Conservation (phyloP, 2,888 invertebrate species). For the Actias luna region DNA sequence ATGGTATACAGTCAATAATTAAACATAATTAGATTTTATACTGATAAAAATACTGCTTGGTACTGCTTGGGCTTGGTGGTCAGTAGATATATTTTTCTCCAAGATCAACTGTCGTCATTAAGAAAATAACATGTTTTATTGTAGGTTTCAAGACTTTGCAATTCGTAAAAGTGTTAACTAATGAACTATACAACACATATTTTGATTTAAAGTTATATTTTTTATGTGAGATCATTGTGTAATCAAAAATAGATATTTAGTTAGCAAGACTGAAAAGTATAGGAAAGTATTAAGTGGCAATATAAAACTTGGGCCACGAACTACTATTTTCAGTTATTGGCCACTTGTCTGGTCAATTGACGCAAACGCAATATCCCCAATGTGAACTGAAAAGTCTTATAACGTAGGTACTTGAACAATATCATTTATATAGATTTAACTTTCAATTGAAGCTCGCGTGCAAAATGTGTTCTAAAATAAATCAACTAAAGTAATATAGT, state of each 20-base stretch:
- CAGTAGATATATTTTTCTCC: no score
- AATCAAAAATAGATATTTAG: neutral
- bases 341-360: slow-evolving; percentile 64
- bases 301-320: slow-evolving; percentile 51
- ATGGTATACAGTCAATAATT: no score
- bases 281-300: slow-evolving; percentile 30
- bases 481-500: neutral
- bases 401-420: slow-evolving; percentile 7
- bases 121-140: no score
- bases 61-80: no score
- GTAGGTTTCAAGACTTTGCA: no score
- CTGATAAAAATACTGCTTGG: no score
- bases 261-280: slow-evolving; percentile 2
- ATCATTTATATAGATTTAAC: slow-evolving; percentile 21
- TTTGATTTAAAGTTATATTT: neutral
- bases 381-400: slow-evolving; percentile 47
- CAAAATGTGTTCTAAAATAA: neutral
- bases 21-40: no score
- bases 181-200: neutral
- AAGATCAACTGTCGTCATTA: no score
- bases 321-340: slow-evolving; percentile 55
- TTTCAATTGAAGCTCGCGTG: neutral
- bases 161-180: no score
- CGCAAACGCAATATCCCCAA: slow-evolving; percentile 67
- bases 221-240: neutral